Conservation (phyloP, 1,140 invertebrate genomes). For the Euwallacea similis region DNA sequence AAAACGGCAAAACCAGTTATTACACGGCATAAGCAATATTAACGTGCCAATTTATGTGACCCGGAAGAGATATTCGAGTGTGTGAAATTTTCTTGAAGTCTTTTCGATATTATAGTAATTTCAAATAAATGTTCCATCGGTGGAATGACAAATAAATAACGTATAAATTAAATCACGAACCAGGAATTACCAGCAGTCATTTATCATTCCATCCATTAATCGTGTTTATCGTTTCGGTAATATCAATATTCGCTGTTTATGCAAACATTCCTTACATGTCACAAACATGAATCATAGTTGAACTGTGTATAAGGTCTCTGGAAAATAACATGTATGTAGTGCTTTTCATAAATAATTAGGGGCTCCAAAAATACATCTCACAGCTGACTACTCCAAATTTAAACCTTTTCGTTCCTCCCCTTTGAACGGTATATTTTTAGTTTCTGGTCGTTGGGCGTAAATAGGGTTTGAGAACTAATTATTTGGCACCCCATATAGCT, state of each 20-base stretch:
- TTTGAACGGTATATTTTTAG: conserved; percentile 10
- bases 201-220: conserved; percentile 6
- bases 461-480: conserved; percentile 8
- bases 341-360: neutral
- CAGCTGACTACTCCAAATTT: neutral
- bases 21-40: neutral
- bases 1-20: neutral
- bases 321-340: neutral
- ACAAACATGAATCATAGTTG: neutral
- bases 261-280: conserved; percentile 1
- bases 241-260: neutral
- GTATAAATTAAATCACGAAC: too few relatives aligned
- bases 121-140: neutral
- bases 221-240: neutral
- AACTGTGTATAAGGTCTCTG: neutral
- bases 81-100: neutral
- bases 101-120: neutral
- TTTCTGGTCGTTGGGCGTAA: neutral
- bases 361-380: neutral
- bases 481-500: conserved; percentile 20
- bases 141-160: neutral
- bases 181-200: neutral
- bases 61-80: neutral
- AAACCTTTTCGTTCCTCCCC: neutral
- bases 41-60: neutral